Base-by-base conservation (phyloP, 2,888 invertebrate species). In the Frankliniella fusca region DNA sequence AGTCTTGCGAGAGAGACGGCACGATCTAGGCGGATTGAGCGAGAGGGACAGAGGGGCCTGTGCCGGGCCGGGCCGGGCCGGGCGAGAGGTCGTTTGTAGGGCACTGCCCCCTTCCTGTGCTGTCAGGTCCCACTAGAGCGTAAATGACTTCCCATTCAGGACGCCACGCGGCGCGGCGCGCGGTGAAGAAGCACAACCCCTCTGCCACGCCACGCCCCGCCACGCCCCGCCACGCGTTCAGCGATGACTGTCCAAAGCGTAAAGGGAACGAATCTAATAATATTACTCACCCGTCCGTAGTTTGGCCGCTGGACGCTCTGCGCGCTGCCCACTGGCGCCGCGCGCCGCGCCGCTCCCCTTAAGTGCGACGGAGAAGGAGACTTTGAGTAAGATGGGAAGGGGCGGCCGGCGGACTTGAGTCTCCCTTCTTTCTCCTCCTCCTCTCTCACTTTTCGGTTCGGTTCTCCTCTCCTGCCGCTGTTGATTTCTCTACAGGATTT, bases 131-230 rank as follows among this genome's bases (percentile, higher is more conserved):
- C 27, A 76, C 70, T 76, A 76, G 70, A 76, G 70, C 70, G 70
- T 76, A 76, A 76, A 76, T 76, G 70, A 76, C 70, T 76, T 76
- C 70, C 70, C 70, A 76, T 76, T 76, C 70, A 76, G 70, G 27
- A 76, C 27, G 61, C 61, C 54, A 18, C 61, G 61, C 15, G 61
- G 61, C 61, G 7, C 61, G 61, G 61, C 61, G 61, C n/a, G 61
- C 61, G 54, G 61, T 61, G 61, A 0, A 7, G 61, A 20, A n/a
- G 61, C 61, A n/a, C n/a, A 61, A 38, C 38, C 38, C 38, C 5
- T 5, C 38, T 38, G 38, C 38, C 38, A 5, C 38, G 38, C 38
- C 38, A 2, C 3, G 38, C 38, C 38, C 38, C 3, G 38, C 38
- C 38, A 2, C 3, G 38, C 38, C 38, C 5, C 54, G 54, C 54